phyloP scores from a whole-genome alignment of 1,140 invertebrate species.

The Drosophila nannoptera region DNA sequence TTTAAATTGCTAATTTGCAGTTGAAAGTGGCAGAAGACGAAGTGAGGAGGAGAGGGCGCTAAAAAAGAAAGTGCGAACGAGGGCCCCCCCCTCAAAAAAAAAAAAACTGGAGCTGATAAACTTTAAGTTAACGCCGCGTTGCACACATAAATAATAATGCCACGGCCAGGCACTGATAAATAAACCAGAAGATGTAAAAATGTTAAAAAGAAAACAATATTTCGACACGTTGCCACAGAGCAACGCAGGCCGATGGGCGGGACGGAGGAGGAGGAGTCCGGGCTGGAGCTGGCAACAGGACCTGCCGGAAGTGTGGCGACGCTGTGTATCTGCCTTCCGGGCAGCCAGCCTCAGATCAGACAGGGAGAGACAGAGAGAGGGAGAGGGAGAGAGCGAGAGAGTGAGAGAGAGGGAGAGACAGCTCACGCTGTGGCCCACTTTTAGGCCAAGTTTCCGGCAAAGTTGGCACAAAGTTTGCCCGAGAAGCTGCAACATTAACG shows the following conservation, averaged over 20 bases:
- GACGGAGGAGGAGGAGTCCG: background rate
- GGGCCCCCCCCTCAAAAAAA: too few species aligned
- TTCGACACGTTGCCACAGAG: constrained; percentile 29
- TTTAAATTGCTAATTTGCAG: constrained; percentile 70
- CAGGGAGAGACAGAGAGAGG: background rate
- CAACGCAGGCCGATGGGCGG: background rate
- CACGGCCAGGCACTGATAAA: constrained; percentile 8
- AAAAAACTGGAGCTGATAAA: constrained; percentile 22
- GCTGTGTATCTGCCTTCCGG: constrained; percentile 55
- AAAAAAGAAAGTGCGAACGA: constrained; percentile 55
- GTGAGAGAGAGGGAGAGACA: background rate
- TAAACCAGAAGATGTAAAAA: constrained; percentile 1
- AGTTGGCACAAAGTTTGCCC: constrained; percentile 19
- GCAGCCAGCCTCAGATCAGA: constrained; percentile 4
- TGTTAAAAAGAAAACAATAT: constrained; percentile 18
- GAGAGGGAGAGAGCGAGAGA: background rate
- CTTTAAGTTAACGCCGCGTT: constrained; percentile 27
- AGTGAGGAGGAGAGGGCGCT: constrained; percentile 22
- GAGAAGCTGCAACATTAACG: constrained; percentile 69
- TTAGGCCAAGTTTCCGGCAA: constrained; percentile 42
- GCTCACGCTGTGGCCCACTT: constrained; percentile 51
- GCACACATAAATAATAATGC: constrained; percentile 64
- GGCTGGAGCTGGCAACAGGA: constrained; percentile 16
- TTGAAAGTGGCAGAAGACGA: constrained; percentile 20
- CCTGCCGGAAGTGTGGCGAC: constrained; percentile 42